Base-by-base conservation (phyloP, 2,113 vertebrate genomes). In the Sisor rabdophorus region DNA sequence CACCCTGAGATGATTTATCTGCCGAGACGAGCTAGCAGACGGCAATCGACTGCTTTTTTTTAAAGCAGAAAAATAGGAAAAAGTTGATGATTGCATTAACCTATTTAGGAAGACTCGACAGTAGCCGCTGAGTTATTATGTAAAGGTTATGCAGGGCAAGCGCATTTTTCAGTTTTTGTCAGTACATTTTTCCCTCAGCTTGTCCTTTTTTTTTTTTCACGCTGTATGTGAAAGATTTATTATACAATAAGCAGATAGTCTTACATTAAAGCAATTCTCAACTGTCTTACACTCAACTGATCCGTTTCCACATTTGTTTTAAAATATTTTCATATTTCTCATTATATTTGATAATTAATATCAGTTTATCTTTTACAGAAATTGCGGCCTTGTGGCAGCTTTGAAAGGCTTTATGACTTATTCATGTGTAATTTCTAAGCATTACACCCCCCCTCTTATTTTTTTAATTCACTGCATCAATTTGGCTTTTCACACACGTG, bases 31-130 rank as follows among this genome's bases (percentile, higher is more conserved):
- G 86, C 85, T 82, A 81, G 84, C 82, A 79, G 81, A 64, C 80
- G 7, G 54, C 65, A 77, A 92, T 92, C 90, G 84, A 91, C 91
- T 65, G 26, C 6, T 61, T 61, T 19, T 30, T 52, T 69, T 52
- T 19, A 83, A 88, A 81, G 85, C 87, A 81, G 70, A 70, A 83
- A 83, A 79, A 83, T 19, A 47, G 28, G 24, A 86, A 83, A 86
- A 87, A 87, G 86, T 88, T 86, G 85, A 86, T 87, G 86, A 91
- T 91, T 90, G 90, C 88, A 89, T 93, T 92, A 91, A 90, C 89
- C 89, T 83, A 84, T 89, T 90, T 89, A 81, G 82, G 86, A 88
- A 84, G 80, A 83, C 77, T 83, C 77, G 84, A 83, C 84, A 86
- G 86, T 88, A 80, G 83, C 84, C 81, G 74, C 55, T 88, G 88